Conservation (phyloP, 2,888 invertebrate species). For the Chaetogeoica ovagalla region DNA sequence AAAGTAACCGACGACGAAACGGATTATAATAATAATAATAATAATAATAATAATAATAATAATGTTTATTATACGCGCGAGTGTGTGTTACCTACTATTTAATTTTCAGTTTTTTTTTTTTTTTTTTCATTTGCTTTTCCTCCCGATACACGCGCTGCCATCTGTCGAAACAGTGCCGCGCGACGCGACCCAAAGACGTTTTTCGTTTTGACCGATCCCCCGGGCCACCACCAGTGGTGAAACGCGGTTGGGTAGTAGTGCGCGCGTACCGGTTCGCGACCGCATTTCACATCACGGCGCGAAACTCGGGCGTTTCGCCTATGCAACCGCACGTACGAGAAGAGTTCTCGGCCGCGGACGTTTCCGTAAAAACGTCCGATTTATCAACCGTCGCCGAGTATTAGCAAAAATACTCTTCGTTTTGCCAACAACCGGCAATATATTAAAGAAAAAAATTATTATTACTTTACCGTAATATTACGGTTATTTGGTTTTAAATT, state of each 20-base stretch:
- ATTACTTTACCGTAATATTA: too few relatives aligned
- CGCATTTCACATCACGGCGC: not conserved
- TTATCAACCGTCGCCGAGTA: too few relatives aligned
- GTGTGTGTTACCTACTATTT: not conserved
- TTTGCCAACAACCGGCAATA: too few relatives aligned
- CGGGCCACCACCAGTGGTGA: too few relatives aligned
- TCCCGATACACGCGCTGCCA: conserved; percentile 21
- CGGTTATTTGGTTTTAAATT: too few relatives aligned
- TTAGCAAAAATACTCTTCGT: too few relatives aligned
- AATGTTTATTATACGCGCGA: not conserved
- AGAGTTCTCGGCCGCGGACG: not conserved
- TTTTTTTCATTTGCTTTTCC: not conserved
- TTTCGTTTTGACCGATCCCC: not conserved
- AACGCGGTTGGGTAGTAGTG: not conserved
- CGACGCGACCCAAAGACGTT: too few relatives aligned
- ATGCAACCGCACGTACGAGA: conserved; percentile 22
- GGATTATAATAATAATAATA: conserved; percentile 28
- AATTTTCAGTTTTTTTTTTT: not conserved
- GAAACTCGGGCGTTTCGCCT: conserved; percentile 26
- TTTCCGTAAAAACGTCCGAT: too few relatives aligned
- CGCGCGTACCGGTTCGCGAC: not conserved
- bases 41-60: conserved; percentile 30
- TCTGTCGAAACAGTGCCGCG: conserved; percentile 12
- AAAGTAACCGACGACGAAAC: conserved; percentile 27
- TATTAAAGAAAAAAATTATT: too few relatives aligned